These are phyloP conservation scores for Amia ocellicauda DNA, from an alignment of 2,113 vertebrate species.

Conservation along the genomic window DNA sequence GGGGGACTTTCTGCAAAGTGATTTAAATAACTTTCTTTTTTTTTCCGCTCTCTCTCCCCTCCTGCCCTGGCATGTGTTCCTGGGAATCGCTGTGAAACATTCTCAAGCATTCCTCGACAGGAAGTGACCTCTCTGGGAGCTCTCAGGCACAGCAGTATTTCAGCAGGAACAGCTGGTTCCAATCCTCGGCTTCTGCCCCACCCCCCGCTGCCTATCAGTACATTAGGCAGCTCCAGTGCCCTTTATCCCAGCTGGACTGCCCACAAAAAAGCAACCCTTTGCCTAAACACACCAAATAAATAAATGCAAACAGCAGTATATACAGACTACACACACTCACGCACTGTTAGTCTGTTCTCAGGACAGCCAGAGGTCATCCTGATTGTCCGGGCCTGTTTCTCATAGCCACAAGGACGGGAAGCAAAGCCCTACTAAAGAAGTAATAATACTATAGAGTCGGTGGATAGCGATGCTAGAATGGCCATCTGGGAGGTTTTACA, in stretches of 20 bases:
- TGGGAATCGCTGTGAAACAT: conserved; percentile 15
- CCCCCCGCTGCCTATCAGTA: conserved; percentile 25
- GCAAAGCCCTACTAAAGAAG: too few species aligned
- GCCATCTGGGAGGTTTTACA: too few species aligned
- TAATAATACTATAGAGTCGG: background rate
- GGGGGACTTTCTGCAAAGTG: too few species aligned
- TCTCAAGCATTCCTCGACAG: conserved; percentile 19
- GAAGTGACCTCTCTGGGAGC: conserved; percentile 24
- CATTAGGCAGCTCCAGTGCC: background rate
- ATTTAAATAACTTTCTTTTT: too few species aligned
- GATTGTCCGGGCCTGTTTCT: background rate
- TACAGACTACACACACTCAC: conserved; percentile 28
- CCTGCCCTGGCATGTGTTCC: conserved; percentile 1
- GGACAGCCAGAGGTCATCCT: background rate
- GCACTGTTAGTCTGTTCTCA: background rate
- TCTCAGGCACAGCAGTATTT: conserved; percentile 7
- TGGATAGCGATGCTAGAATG: too few species aligned
- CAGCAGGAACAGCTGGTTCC: conserved; percentile 20
- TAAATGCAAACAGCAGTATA: conserved; percentile 18
- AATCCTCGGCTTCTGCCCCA: conserved; percentile 3
- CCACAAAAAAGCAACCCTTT: conserved; percentile 1
- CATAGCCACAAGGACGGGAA: too few species aligned
- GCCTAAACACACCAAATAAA: conserved; percentile 23
- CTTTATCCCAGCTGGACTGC: background rate
- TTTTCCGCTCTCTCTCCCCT: background rate